Evolutionary conservation across 2,797 vertebrate genomes (phyloP).

Genomic region (Myotis daubentonii): DNA sequence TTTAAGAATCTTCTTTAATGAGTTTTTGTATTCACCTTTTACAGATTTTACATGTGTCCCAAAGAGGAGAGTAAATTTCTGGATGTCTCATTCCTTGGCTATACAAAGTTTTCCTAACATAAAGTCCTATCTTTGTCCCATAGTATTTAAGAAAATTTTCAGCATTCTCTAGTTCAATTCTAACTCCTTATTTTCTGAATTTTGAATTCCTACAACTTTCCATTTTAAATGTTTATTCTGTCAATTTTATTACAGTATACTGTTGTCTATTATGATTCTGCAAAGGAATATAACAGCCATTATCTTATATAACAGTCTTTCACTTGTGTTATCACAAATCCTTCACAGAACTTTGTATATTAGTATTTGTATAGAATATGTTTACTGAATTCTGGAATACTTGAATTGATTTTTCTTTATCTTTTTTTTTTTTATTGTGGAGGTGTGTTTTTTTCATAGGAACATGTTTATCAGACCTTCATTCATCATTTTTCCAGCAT

Average conservation of each 20-base stretch:
- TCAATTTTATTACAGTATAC: neutral
- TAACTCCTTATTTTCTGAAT: neutral
- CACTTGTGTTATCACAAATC: neutral
- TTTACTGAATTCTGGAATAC: neutral
- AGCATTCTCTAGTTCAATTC: neutral
- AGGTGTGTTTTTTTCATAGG: neutral
- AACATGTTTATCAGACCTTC: neutral
- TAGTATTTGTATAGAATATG: neutral
- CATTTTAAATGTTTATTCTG: neutral
- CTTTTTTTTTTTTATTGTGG: neutral
- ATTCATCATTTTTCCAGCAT: neutral
- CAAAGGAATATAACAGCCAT: neutral
- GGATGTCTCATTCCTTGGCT: neutral
- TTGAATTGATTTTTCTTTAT: conserved; percentile 10
- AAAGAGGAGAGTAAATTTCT: neutral
- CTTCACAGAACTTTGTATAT: neutral
- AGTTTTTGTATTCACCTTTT: neutral
- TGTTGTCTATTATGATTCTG: neutral
- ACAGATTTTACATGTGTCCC: neutral
- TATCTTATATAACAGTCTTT: neutral
- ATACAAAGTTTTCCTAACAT: neutral
- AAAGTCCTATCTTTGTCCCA: neutral
- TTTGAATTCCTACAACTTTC: neutral
- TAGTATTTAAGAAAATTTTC: neutral
- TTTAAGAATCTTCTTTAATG: neutral